These are phyloP conservation scores for Herminia tarsipennalis DNA, from an alignment of 2,888 invertebrate species.

Conservation along the genomic window DNA sequence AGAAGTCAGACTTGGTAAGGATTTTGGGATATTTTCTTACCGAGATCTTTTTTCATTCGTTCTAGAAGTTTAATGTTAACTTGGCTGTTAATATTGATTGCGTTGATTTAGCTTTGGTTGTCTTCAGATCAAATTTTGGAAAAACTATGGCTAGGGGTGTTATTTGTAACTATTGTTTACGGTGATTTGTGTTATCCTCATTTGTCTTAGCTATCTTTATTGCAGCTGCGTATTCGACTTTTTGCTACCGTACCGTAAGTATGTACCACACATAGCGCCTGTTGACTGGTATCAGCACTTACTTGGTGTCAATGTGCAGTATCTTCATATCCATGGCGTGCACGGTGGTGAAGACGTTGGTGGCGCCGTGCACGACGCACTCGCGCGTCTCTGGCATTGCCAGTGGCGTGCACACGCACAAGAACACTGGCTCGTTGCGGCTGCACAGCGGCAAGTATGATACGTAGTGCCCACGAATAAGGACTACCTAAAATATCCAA, in stretches of 20 bases:
- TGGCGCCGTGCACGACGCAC: slow-evolving; percentile 98
- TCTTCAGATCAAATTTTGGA: too few species aligned
- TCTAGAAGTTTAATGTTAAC: too few species aligned
- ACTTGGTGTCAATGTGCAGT: slow-evolving; percentile 97
- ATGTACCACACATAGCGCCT: background rate
- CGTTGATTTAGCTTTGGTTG: too few species aligned
- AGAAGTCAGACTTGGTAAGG: too few species aligned
- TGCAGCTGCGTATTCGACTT: too few species aligned
- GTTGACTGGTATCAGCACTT: slow-evolving; percentile 68
- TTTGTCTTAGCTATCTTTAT: too few species aligned
- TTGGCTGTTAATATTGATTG: too few species aligned
- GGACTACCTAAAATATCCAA: slow-evolving; percentile 90
- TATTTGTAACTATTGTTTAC: too few species aligned
- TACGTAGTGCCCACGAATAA: slow-evolving; percentile 97
- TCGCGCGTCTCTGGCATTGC: slow-evolving; percentile 99
- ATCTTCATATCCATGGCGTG: slow-evolving; percentile 99
- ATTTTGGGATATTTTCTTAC: too few species aligned
- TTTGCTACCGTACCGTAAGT: background rate
- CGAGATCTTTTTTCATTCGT: too few species aligned
- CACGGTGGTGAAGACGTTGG: slow-evolving; percentile 98
- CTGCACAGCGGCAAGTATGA: slow-evolving; percentile 96
- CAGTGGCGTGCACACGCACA: slow-evolving; percentile 98
- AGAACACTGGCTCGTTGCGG: slow-evolving; percentile 97
- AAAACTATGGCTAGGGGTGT: too few species aligned
- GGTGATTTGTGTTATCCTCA: too few species aligned